These are phyloP conservation scores for Falco rusticolus DNA, from an alignment of 2,797 vertebrate genomes.

Conservation along the genomic window DNA sequence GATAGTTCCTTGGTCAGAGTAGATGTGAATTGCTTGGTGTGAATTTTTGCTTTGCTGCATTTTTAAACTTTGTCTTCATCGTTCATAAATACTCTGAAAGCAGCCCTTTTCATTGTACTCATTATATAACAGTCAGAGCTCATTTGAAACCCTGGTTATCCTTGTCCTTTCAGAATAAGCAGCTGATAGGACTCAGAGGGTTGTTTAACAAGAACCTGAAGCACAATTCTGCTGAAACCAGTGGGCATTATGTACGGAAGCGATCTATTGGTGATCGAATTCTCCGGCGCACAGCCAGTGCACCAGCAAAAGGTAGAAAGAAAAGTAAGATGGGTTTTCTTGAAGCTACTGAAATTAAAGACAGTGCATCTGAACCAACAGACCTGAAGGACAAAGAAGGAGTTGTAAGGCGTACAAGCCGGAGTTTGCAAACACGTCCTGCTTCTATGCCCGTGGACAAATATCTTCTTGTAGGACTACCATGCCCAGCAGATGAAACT, in stretches of 20 bases:
- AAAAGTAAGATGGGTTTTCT: constrained; percentile 91
- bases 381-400: constrained; percentile 70
- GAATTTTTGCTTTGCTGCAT: constrained; percentile 24
- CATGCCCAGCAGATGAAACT: constrained; percentile 76
- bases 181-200: constrained; percentile 92
- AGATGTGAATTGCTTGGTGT: constrained; percentile 58
- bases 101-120: neutral
- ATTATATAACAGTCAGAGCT: fast-evolving
- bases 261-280: constrained; percentile 91
- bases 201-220: constrained; percentile 91
- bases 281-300: constrained; percentile 93
- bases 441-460: constrained; percentile 93
- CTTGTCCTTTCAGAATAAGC: constrained; percentile 83
- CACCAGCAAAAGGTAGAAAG: constrained; percentile 94
- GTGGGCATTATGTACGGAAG: constrained; percentile 80
- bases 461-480: constrained; percentile 84
- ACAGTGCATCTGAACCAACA: constrained; percentile 60
- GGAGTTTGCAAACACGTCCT: constrained; percentile 83
- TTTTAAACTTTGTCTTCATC: neutral
- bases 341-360: constrained; percentile 80
- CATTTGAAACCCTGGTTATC: neutral
- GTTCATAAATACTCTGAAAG: neutral
- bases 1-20: constrained; percentile 17
- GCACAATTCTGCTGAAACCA: constrained; percentile 80
- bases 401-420: constrained; percentile 72